phyloP scores from a whole-genome alignment of 2,888 invertebrate genomes.

The Nomada fucata region DNA sequence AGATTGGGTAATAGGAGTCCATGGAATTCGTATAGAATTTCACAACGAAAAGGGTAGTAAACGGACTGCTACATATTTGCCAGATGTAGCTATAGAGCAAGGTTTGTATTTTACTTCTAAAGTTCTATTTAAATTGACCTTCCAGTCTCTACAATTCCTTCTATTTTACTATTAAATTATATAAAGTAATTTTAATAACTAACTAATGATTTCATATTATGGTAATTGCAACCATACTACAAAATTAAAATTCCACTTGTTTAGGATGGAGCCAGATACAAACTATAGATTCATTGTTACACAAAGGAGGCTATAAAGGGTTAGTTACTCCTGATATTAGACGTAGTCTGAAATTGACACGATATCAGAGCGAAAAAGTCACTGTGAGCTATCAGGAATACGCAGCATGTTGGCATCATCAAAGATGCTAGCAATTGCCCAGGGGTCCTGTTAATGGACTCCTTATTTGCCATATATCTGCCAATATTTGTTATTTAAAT shows the following conservation, averaged over 20 bases:
- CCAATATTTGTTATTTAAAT: slow-evolving; percentile 74
- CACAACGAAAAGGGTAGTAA: slow-evolving; percentile 96
- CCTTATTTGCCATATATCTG: slow-evolving; percentile 69
- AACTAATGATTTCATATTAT: background rate
- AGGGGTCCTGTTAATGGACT: slow-evolving; percentile 84
- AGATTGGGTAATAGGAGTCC: slow-evolving; percentile 98
- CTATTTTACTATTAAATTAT: background rate
- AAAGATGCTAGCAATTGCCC: slow-evolving; percentile 90
- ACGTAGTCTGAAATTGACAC: slow-evolving; percentile 95
- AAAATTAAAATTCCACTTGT: slow-evolving; percentile 66
- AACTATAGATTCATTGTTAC: slow-evolving; percentile 98
- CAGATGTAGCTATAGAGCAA: slow-evolving; percentile 99
- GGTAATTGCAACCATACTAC: background rate
- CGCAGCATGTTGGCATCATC: slow-evolving; percentile 87
- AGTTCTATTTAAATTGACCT: background rate
- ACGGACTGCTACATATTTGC: slow-evolving; percentile 98
- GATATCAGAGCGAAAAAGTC: slow-evolving; percentile 98
- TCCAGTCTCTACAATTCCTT: background rate
- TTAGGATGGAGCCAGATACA: slow-evolving; percentile 99
- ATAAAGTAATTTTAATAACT: background rate
- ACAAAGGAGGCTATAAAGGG: slow-evolving; percentile 98
- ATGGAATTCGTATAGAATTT: slow-evolving; percentile 99
- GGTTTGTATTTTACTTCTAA: slow-evolving; percentile 85
- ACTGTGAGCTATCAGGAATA: slow-evolving; percentile 95
- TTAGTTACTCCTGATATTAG: slow-evolving; percentile 94